Base-by-base conservation (phyloP, 2,797 vertebrate species). In the Danio aesculapii region DNA sequence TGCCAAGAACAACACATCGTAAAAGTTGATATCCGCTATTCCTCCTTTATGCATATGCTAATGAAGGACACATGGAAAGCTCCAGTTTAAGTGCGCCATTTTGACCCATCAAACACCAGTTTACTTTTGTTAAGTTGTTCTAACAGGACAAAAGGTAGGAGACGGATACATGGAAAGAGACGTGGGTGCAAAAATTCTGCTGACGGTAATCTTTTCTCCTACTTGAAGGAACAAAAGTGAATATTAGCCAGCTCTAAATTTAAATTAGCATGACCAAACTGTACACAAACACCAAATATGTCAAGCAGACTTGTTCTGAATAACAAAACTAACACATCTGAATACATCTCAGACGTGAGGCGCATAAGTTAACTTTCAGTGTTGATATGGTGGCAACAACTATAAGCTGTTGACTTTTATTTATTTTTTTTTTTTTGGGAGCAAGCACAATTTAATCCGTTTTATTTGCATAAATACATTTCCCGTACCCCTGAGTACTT, bases 381-480 rank as follows among this genome's bases (percentile, higher is more conserved):
- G 83, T 79, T 84, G 82, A 81, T 86, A 74, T 84, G 87, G 83
- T 85, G 59, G 83, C 86, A 83, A 57, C 82, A 74, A 61, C 85
- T 88, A 87, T 66, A 85, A 87, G 86, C 47, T 84, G 78, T 86
- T 89, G 84, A 84, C 88, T 83, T 30, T 30, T 46, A 41, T 39
- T n/a, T 58, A 50, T 74, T 30, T 47, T 30, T 30, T 46, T 52
- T 39, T 58, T 52, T 74, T 30, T 47, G 21, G 68, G 78, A 89
- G 88, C 81, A 83, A 85, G 83, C 81, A 75, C 82, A 83, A 75
- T 88, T 88, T 87, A 90, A 90, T 87, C 82, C 71, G 77, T 81
- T 67, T 76, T 88, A 88, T 90, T 87, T 81, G 67, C 86, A 88
- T 86, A 85, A 88, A 88, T 63, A 73, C 74, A 84, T 86, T 80